phyloP scores from a whole-genome alignment of 2,113 vertebrate genomes.

The Engraulis encrasicolus region DNA sequence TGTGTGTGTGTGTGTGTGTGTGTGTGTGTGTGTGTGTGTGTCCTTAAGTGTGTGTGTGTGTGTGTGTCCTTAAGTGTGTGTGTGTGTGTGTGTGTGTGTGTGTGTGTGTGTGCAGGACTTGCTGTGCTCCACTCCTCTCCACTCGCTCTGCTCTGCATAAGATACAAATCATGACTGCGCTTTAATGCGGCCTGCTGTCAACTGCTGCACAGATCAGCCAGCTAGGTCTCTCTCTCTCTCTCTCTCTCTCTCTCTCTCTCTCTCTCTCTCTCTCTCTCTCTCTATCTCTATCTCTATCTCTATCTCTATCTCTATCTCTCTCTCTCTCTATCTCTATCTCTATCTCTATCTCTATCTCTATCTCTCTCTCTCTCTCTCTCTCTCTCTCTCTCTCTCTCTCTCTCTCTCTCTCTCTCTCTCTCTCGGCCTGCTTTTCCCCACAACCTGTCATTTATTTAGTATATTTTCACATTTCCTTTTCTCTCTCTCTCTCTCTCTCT shows the following conservation, averaged over 20 bases:
- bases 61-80: no score
- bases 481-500: not conserved
- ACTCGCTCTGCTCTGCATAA: not conserved
- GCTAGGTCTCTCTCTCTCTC: not conserved
- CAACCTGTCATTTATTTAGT: not conserved
- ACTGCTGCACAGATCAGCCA: not conserved
- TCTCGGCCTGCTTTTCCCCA: not conserved
- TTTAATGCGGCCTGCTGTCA: not conserved
- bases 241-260: not conserved
- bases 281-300: not conserved
- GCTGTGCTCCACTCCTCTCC: no score
- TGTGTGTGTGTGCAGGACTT: not conserved
- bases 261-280: not conserved
- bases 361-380: not conserved
- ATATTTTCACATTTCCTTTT: not conserved
- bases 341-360: not conserved
- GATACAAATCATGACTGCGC: conserved; percentile 11
- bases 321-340: not conserved
- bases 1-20: no score
- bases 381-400: not conserved
- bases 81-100: not conserved
- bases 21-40: no score
- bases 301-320: not conserved
- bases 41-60: no score
- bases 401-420: not conserved